Percentiles rank a stretch among this genome's conserved stretches.
Conservation (phyloP, 2,797 vertebrate genomes). For the Alfaro cultratus region DNA sequence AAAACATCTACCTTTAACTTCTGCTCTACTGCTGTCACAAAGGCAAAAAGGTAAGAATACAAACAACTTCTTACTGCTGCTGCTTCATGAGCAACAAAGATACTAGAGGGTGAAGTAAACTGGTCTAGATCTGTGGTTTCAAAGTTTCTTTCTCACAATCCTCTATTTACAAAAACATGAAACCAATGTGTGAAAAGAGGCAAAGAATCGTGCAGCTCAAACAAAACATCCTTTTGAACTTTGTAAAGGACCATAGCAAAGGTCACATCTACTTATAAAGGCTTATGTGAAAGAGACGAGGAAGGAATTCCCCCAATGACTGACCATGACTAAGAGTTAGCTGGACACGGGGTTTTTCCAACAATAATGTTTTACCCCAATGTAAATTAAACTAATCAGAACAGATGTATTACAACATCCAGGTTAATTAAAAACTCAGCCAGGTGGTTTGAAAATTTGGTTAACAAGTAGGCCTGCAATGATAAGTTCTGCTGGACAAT, state of each 20-base stretch:
- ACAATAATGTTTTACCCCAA: background rate
- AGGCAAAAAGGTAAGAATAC: background rate
- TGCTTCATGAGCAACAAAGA: background rate
- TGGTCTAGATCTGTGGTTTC: background rate
- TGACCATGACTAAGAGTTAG: background rate
- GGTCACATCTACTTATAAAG: background rate
- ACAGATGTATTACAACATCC: background rate
- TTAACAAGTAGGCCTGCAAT: background rate
- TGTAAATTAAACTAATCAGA: background rate
- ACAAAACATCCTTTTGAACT: background rate
- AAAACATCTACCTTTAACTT: background rate
- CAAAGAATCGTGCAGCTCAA: background rate
- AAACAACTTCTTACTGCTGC: background rate
- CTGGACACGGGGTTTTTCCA: background rate
- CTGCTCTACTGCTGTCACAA: background rate
- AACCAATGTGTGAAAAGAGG: background rate
- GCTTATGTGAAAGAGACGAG: background rate
- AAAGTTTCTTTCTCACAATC: background rate
- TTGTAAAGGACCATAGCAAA: background rate
- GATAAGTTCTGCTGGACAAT: too few relatives aligned
- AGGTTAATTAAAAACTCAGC: background rate
- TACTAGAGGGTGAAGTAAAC: too few relatives aligned
- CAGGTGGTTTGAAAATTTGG: background rate
- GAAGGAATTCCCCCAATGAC: conserved; percentile 1
- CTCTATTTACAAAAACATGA: background rate